Evolutionary conservation across 2,888 invertebrate species (phyloP).

Genomic region (Idaea dimidiata): DNA sequence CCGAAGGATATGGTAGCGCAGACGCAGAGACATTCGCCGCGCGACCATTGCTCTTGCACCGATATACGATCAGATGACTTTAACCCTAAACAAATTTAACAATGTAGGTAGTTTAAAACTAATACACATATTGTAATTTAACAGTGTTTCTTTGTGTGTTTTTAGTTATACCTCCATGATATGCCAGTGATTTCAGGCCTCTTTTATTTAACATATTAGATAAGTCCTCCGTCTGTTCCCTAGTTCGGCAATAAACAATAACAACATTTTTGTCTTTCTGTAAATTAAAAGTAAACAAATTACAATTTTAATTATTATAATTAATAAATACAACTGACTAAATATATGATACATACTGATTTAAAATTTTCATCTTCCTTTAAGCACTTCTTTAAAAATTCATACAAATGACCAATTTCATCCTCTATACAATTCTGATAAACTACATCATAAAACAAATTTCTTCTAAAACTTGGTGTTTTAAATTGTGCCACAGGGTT

Average conservation of each 20-base stretch:
- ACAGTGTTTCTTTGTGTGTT: background rate
- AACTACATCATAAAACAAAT: constrained; percentile 96
- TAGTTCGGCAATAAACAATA: constrained; percentile 96
- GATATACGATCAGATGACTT: constrained; percentile 86
- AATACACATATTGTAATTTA: background rate
- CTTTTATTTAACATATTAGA: constrained; percentile 87
- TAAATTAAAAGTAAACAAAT: constrained; percentile 29
- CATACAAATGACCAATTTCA: constrained; percentile 89
- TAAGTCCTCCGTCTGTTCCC: constrained; percentile 93
- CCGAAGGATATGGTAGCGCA: constrained; percentile 99
- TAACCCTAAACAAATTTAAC: constrained; percentile 73
- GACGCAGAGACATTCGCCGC: constrained; percentile 92
- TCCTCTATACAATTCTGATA: constrained; percentile 92
- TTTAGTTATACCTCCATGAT: constrained; percentile 88
- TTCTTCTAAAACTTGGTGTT: constrained; percentile 93
- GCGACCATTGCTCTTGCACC: constrained; percentile 96
- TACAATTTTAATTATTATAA: constrained; percentile 3
- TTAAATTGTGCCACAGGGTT: constrained; percentile 88
- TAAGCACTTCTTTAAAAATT: constrained; percentile 86
- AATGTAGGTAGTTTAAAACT: background rate
- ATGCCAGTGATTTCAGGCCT: constrained; percentile 89
- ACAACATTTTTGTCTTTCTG: constrained; percentile 85
- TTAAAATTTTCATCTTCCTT: constrained; percentile 78
- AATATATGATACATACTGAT: constrained; percentile 56
- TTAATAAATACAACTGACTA: background rate